These are phyloP conservation scores for Cecropterus lyciades DNA, from an alignment of 1,140 invertebrate species.

Conservation along the genomic window DNA sequence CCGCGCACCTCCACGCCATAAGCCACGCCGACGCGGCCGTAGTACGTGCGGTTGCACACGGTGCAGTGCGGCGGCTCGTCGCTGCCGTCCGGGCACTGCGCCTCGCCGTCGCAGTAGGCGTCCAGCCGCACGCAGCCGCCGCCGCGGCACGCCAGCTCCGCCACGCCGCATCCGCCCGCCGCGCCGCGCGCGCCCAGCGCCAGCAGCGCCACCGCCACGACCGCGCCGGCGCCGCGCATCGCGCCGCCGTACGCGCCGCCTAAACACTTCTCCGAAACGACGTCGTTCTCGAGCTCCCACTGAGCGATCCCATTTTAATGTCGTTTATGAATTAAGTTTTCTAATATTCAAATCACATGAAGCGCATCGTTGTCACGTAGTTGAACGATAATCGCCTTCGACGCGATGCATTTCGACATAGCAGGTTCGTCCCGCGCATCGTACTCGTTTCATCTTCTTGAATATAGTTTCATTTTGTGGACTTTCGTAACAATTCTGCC, in stretches of 20 bases:
- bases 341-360: not conserved
- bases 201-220: constrained; percentile 36
- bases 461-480: constrained; percentile 2
- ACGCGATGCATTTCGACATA: constrained; percentile 7
- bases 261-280: constrained; percentile 2
- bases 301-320: not conserved
- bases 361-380: not conserved
- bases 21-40: constrained; percentile 93
- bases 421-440: not conserved
- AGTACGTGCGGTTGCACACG: constrained; percentile 95
- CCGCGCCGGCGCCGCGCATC: constrained; percentile 22
- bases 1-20: constrained; percentile 90
- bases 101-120: constrained; percentile 92
- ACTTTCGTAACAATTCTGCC: not conserved
- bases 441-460: not conserved
- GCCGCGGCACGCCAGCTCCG: constrained; percentile 92
- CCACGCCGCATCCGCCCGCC: constrained; percentile 88
- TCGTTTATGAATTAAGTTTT: not conserved
- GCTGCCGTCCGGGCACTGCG: constrained; percentile 92
- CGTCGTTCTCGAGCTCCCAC: not conserved
- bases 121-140: constrained; percentile 93
- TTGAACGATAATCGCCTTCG: not conserved
- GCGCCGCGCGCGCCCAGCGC: constrained; percentile 53
- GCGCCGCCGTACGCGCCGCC: constrained; percentile 7
- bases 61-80: constrained; percentile 93